Base-by-base conservation (phyloP, 2,888 invertebrate species). In the Acleris holmiana region DNA sequence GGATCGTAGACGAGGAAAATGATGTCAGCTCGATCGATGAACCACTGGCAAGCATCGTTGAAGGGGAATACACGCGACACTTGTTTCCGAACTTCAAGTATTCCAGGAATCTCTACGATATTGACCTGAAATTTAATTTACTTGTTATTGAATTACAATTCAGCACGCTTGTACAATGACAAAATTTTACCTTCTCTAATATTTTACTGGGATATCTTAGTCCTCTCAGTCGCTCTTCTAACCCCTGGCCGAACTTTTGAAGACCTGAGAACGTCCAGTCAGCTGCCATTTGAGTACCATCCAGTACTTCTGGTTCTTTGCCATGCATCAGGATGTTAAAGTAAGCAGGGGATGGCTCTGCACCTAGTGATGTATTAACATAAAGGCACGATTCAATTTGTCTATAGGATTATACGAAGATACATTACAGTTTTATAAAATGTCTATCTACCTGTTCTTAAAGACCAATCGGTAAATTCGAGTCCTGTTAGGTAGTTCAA, bases 41-140 rank as follows among this genome's bases (percentile, higher is more conserved):
- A 98, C 98, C 98, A 99, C 86, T 98, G 98, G 83, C 98, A 98
- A 55, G 98, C 98, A 82, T 98, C 98, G 82, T 98, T 98, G 91
- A 98, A 98, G 60, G 98, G 98, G 82, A 98, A 98, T 67, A 98
- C 95, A 59, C 98, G 95, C 57, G 98, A 98, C 57, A 98, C 97
- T 92, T 98, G 97, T 86, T 98, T 98, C 72, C 98, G 95, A 68
- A 98, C 97, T 94, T 99, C 98, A 76, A 98, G 92, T 77, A 99
- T 98, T 69, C 98, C 98, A 66, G 98, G 98, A 81, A 98, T 98
- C 93, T 99, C 99, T 56, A 99, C 98, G 79, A 99, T 96, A 84
- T 98, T 98, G 25, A 98, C 96, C 98, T 98, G 55, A 23, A 55
- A 50, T 17, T 49, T 21, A 35, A 18, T 41, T 35, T 35, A 35